Conservation (phyloP, 2,888 invertebrate species). For the Mythimna loreyi region DNA sequence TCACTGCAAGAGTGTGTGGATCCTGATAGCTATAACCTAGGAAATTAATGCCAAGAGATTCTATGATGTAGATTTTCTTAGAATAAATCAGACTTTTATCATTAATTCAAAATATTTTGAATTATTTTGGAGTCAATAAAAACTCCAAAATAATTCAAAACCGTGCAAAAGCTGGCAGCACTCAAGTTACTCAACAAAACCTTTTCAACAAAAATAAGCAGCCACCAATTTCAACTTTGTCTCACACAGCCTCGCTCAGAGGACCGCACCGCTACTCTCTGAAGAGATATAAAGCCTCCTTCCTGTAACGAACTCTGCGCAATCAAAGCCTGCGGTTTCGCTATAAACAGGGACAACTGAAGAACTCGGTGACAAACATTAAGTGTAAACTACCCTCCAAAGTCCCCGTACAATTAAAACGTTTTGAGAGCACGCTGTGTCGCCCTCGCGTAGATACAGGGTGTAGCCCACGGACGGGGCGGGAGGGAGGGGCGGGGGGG, state of each 20-base stretch:
- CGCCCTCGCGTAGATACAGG: constrained; percentile 48
- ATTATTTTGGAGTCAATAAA: too few species aligned
- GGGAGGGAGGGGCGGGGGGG: constrained; percentile 51
- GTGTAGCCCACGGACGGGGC: constrained; percentile 35
- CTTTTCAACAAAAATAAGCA: constrained; percentile 47
- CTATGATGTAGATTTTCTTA: too few species aligned
- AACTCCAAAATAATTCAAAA: background rate
- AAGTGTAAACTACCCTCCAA: constrained; percentile 59
- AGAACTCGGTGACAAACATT: constrained; percentile 63
- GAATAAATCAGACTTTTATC: background rate
- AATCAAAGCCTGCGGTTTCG: constrained; percentile 63
- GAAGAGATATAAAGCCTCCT: constrained; percentile 53
- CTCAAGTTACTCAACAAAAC: constrained; percentile 23
- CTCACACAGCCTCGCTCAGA: constrained; percentile 8
- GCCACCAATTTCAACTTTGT: constrained; percentile 50
- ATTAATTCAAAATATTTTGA: background rate
- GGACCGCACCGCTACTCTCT: constrained; percentile 30
- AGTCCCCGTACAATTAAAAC: constrained; percentile 66
- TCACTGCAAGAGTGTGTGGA: too few species aligned
- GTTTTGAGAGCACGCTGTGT: constrained; percentile 51
- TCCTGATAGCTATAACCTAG: too few species aligned
- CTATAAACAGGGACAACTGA: constrained; percentile 61
- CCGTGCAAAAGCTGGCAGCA: background rate
- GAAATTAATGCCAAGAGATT: too few species aligned
- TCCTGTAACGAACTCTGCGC: constrained; percentile 41